Evolutionary conservation across 1,140 invertebrate species (phyloP), one percentile per base, ranked within the genome.

Genomic region (Ptiloglossa arizonensis): DNA sequence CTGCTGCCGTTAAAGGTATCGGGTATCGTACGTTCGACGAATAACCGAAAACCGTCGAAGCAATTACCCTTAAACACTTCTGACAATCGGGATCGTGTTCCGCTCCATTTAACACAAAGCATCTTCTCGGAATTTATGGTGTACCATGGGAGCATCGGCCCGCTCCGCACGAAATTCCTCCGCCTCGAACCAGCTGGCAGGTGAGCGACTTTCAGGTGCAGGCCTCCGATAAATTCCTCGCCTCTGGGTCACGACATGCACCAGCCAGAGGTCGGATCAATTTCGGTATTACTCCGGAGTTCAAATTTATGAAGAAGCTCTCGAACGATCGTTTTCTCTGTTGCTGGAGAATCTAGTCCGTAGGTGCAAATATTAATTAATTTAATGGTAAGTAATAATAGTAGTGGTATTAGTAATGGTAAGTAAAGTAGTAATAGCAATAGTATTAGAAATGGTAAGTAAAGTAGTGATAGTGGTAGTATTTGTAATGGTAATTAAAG

Each of bases 121-220:
- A 59, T 46, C 35, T 38, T 48, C 13, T 13, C n/a, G 38, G n/a
- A 54, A 59, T 63, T 54, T 82, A 70, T 38, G 52, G 27, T 38
- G 11, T 13, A n/a, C 32, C 48, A 17, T 64, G 66, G 46, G 38
- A 54, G 62, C 59, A 48, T 38, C 32, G 52, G 60, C 46, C 35
- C 54, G 22, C 38, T 44, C 24, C 29, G 32, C 52, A 63, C 41
- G 35, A 79, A 79, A 82, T 83, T 83, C 80, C 63, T 69, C 59
- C 50, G 27, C 15, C 35, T 29, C 41, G 64, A 11, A 19, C 69
- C 82, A 83, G 81, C 74, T 83, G 81, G 81, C 75, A 79, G 82
- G 64, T 78, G 82, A 83, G 71, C 68, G 74, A 64, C 68, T 83
- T 75, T 84, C 81, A 62, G 76, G 48, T 70, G 69, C 69, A 44